These are phyloP conservation scores for Saxidomus purpurata DNA, from an alignment of 1,140 invertebrate species.

Conservation along the genomic window DNA sequence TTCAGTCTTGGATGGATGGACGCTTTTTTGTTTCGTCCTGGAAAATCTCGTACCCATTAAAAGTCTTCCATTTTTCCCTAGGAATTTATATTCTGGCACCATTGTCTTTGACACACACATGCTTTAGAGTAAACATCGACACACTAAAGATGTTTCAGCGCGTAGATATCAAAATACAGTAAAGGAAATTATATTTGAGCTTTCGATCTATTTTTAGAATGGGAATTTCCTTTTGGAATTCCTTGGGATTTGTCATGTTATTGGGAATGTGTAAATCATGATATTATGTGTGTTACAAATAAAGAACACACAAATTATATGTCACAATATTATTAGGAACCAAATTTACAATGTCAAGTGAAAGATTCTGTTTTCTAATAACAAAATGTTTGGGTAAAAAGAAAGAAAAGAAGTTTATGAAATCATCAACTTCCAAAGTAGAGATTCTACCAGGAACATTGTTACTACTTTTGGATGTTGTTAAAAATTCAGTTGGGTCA, in stretches of 20 bases:
- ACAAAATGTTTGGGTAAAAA: constrained; percentile 77
- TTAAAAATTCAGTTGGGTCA: constrained; percentile 44
- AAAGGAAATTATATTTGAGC: too few species aligned
- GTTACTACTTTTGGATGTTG: constrained; percentile 64
- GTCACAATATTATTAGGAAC: background rate
- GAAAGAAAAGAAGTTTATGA: constrained; percentile 74
- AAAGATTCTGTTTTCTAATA: constrained; percentile 75
- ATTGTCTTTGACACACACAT: too few species aligned
- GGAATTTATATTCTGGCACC: too few species aligned
- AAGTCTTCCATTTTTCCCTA: too few species aligned
- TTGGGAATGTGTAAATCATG: background rate
- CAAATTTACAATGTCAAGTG: constrained; percentile 47
- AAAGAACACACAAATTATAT: background rate
- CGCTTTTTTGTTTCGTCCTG: constrained; percentile 1
- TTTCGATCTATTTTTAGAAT: constrained; percentile 50
- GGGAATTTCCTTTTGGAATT: constrained; percentile 56
- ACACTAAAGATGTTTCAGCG: too few species aligned
- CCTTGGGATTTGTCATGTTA: background rate
- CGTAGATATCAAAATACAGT: too few species aligned
- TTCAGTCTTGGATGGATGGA: background rate
- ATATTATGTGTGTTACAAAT: background rate
- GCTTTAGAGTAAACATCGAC: too few species aligned
- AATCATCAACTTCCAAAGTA: constrained; percentile 68
- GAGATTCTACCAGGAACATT: constrained; percentile 80
- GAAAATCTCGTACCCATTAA: background rate